phyloP scores from a whole-genome alignment of 2,113 vertebrate species.

The Pogonocichla stellata region DNA sequence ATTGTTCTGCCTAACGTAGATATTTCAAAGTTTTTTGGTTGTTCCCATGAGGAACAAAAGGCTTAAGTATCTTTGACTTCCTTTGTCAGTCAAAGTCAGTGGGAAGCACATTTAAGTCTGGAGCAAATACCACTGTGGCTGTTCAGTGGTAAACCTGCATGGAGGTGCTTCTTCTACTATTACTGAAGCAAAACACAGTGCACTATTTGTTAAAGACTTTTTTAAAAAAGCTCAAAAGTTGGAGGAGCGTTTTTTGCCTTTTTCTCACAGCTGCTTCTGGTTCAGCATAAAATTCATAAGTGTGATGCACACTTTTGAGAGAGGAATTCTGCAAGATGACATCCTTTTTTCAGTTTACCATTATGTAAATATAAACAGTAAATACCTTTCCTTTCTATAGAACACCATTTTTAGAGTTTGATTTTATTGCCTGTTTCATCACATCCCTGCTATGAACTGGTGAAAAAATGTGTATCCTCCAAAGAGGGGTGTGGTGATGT shows the following conservation, averaged over 20 bases:
- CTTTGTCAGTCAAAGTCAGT: conserved; percentile 1
- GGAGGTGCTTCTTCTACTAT: not conserved
- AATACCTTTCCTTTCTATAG: not conserved
- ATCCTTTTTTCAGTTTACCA: not conserved
- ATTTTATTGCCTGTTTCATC: not conserved
- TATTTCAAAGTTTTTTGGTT: not conserved
- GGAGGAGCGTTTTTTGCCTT: not conserved
- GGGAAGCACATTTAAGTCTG: not conserved
- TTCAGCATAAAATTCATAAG: not conserved
- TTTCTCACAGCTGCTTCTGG: not conserved
- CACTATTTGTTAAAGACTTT: not conserved
- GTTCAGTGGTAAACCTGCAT: not conserved
- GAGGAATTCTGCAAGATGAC: not conserved
- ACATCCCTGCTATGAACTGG: not conserved
- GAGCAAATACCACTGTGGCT: not conserved
- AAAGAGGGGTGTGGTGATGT: not conserved
- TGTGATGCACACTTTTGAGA: not conserved
- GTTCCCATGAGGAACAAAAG: not conserved
- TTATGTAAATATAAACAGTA: not conserved
- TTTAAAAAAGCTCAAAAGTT: not conserved
- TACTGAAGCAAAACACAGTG: not conserved
- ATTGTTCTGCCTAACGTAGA: not conserved
- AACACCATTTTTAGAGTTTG: not conserved
- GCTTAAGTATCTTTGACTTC: not conserved
- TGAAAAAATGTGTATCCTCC: not conserved